Evolutionary conservation across 2,888 invertebrate species (phyloP).

Genomic region (Xanthorhoe designata): DNA sequence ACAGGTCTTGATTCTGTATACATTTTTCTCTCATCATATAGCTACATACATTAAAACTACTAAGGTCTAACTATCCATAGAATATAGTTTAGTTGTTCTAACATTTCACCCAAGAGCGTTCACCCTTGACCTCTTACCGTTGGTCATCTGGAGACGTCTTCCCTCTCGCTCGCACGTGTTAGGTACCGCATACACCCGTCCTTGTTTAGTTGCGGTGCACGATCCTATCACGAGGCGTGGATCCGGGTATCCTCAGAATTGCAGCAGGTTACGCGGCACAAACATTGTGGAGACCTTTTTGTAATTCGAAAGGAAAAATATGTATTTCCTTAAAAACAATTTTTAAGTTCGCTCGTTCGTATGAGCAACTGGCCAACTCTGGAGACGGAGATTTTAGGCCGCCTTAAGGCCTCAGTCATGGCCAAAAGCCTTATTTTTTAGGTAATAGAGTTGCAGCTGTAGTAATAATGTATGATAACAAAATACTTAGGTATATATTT

Average conservation of each 20-base stretch:
- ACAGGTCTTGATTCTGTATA: no score
- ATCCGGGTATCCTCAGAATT: conserved; percentile 83
- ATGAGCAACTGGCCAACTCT: no score
- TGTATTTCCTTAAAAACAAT: no score
- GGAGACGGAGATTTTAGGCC: no score
- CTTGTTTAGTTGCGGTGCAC: conserved; percentile 68
- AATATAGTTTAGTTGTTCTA: conserved; percentile 34
- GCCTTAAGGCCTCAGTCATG: no score
- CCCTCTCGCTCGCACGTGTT: conserved; percentile 54
- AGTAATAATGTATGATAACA: no score
- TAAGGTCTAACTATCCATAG: conserved; percentile 13
- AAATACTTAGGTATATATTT: no score
- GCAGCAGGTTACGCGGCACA: conserved; percentile 67
- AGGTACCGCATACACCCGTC: conserved; percentile 46
- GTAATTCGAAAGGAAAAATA: not conserved
- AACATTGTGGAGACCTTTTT: conserved; percentile 46
- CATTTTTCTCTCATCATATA: no score
- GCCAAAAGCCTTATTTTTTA: no score
- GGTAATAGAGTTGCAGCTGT: no score
- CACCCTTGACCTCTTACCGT: conserved; percentile 83
- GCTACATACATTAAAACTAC: not conserved
- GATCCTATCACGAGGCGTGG: conserved; percentile 72
- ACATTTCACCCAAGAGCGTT: conserved; percentile 78
- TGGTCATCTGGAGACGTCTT: conserved; percentile 78
- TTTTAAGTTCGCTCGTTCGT: no score